These are phyloP conservation scores for Arrhopalites spinosus DNA, from an alignment of 2,888 invertebrate genomes.

Conservation along the genomic window DNA sequence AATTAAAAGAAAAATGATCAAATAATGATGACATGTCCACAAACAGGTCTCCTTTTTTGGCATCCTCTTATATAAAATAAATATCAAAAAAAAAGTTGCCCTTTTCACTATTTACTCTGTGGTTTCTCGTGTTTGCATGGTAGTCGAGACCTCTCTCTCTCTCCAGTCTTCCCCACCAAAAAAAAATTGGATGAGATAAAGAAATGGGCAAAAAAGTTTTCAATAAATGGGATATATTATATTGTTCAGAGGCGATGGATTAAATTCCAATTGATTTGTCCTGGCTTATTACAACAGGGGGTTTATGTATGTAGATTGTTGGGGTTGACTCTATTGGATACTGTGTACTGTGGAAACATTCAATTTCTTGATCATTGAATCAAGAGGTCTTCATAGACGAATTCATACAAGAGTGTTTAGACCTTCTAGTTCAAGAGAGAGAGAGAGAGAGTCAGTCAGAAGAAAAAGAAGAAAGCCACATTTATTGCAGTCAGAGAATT, in stretches of 20 bases:
- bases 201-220: conserved; percentile 6
- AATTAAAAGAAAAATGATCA: too few species aligned
- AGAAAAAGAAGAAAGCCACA: not conserved
- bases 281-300: conserved; percentile 6
- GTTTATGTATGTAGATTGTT: conserved; percentile 2
- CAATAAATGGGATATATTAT: conserved; percentile 33
- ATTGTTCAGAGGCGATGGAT: conserved; percentile 34
- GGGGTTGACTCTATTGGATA: not conserved
- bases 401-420: conserved; percentile 28
- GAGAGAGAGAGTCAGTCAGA: not conserved
- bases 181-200: not conserved
- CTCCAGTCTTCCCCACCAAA: too few species aligned
- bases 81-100: not conserved
- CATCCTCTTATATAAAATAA: not conserved
- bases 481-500: conserved; percentile 42
- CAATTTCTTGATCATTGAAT: conserved; percentile 32
- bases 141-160: too few species aligned
- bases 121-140: not conserved
- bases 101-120: not conserved
- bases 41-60: not conserved
- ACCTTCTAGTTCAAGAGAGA: not conserved
- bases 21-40: conserved; percentile 14
- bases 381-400: conserved; percentile 20
- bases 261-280: conserved; percentile 31
- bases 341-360: not conserved